A percentile compares a stretch with the other conserved stretches of the same genome.
Evolutionary conservation across 2,113 vertebrate genomes (phyloP).

Genomic region (Chaetops frenatus): DNA sequence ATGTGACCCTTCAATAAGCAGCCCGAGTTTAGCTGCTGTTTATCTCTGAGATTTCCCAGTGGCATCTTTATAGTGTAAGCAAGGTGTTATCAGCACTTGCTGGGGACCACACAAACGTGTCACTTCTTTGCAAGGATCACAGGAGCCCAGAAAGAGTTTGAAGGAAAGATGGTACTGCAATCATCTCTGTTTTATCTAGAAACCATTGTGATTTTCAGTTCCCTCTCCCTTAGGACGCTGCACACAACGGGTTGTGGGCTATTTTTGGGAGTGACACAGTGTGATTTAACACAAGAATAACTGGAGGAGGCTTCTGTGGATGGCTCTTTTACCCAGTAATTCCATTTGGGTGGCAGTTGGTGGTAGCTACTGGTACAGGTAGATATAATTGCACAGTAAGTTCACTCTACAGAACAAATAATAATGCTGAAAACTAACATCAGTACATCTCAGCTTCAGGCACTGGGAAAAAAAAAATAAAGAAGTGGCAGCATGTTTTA

Average conservation of each 20-base stretch:
- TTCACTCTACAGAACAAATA: not conserved
- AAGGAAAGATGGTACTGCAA: not conserved
- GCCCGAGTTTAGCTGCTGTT: not conserved
- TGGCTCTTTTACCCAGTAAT: not conserved
- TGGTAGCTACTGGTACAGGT: not conserved
- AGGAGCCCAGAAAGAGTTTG: not conserved
- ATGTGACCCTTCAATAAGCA: not conserved
- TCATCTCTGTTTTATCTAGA: not conserved
- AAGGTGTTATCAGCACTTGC: not conserved
- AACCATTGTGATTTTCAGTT: not conserved
- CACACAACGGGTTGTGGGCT: not conserved
- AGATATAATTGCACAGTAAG: not conserved
- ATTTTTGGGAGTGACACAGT: not conserved
- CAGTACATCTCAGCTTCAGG: not conserved
- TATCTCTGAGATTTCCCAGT: not conserved
- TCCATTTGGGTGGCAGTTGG: not conserved
- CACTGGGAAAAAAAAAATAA: not conserved
- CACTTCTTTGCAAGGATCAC: not conserved
- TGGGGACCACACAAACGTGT: not conserved
- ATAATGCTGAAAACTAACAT: not conserved
- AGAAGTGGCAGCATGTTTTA: not conserved
- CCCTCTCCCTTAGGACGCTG: not conserved
- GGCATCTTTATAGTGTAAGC: not conserved
- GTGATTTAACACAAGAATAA: not conserved
- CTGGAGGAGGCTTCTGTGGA: not conserved